Evolutionary conservation across 2,888 invertebrate genomes (phyloP), one percentile per base, ranked within the genome.

Genomic region (Vannuccia rotundouncinata): DNA sequence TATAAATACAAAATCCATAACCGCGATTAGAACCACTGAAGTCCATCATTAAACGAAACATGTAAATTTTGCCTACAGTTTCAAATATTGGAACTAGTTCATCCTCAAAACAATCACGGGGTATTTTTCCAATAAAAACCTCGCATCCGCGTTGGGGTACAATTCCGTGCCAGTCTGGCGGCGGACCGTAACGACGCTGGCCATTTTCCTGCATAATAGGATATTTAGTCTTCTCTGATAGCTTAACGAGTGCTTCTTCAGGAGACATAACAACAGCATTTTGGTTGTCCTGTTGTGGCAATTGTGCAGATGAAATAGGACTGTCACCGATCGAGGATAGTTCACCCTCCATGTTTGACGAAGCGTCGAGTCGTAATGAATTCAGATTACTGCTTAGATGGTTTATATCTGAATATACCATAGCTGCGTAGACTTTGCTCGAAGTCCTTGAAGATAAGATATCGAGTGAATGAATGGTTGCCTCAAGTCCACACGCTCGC

Each of bases 151-250:
- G 91, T 0, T 91, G 87, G 0, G 89, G 92, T 1, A 60, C 59
- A 0, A 89, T 86, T 0, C 89, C 86, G 29, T 66, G 60, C 82
- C 82, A 82, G 29, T 82, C 79, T 0, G 92, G 91, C 0, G 92
- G 92, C 17, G 90, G 88, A 0, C 89, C 91, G 84, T 91, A 92
- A 82, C 91, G 91, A 76, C 94, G 88, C 84, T 94, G 94, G 0
- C 94, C 94, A 85, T 94, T 94, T 82, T 91, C 91, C 86, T 94
- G 93, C 0, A 91, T 89, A 76, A 93, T 90, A 0, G 84, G 83
- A 84, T 88, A 90, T 78, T 78, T 78, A 5, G 89, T 89, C 59
- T 85, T 84, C 74, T 89, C 86, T 85, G 89, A 87, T 60, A 90
- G 82, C 28, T 83, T 79, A 59, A 86, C 82, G 28, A 88, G 84